Base-by-base conservation (phyloP, 2,797 vertebrate species). In the Channa striata region DNA sequence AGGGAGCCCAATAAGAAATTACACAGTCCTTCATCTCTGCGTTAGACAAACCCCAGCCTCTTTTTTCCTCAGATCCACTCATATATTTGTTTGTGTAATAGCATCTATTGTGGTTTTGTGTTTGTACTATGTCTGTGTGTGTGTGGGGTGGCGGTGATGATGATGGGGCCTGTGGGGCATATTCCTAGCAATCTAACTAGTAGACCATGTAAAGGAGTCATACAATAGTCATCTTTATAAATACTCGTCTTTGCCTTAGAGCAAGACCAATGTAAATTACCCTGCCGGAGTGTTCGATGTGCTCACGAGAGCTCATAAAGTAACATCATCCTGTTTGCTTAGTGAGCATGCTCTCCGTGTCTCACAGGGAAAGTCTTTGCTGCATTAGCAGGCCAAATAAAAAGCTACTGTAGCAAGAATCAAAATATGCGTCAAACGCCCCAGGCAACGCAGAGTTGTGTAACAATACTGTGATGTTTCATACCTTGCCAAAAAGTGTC, bases 231-330 rank as follows among this genome's bases (percentile, higher is more conserved):
- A 77, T 86, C 67, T 86, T 78, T 84, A 81, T 83, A 83, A 87
- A 87, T 85, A 83, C 75, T 72, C 48, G 65, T 78, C 30, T 84
- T 74, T 89, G 81, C 83, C 82, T 86, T 17, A 39, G 72, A 89
- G 83, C 63, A 52, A 68, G 70, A 76, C 86, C 52, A 14, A 82
- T 91, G 86, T 80, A 88, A 89, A 92, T 92, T 62, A 90, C 76
- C 62, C 63, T 65, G 76, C 61, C 61, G 72, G 54, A 82, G 80
- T 80, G 66, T 84, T 85, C 78, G 50, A 16, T 59, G 63, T 53
- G 78, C 81, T 86, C 85, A 86, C 40, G 40, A 90, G 85, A 84
- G 74, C 82, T 90, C 87, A 88, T 91, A 84, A 90, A 71, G 80
- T 72, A 78, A 68, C 80, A 86, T 87, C 82, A 85, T 83, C 72